Conservation (phyloP, 2,888 invertebrate species). For the Clistopyga incitator region DNA sequence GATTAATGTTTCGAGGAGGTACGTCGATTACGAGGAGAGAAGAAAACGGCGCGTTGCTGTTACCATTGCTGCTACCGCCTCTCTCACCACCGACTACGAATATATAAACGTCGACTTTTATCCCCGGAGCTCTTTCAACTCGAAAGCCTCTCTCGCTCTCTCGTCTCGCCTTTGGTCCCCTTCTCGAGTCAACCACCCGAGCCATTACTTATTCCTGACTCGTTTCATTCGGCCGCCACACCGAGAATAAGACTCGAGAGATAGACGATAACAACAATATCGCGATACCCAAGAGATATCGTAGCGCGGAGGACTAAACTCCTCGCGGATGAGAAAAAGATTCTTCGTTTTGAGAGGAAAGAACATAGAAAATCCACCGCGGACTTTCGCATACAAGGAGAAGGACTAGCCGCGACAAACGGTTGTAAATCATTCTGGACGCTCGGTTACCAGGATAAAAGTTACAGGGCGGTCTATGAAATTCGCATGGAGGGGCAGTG, state of each 20-base stretch:
- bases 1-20: slow-evolving; percentile 58
- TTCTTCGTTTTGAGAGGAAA: slow-evolving; percentile 7
- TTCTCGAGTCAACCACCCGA: slow-evolving; percentile 51
- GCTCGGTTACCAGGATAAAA: slow-evolving; percentile 49
- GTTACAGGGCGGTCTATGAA: slow-evolving; percentile 55
- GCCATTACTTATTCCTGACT: slow-evolving; percentile 65
- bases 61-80: background rate
- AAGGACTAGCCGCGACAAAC: slow-evolving; percentile 32
- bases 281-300: slow-evolving; percentile 29
- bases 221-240: slow-evolving; percentile 54
- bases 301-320: slow-evolving; percentile 18
- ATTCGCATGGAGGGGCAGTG: slow-evolving; percentile 52
- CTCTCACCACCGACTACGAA: slow-evolving; percentile 33
- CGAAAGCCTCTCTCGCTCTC: slow-evolving; percentile 39
- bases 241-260: slow-evolving; percentile 53
- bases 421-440: slow-evolving; percentile 58
- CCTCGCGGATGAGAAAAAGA: slow-evolving; percentile 36
- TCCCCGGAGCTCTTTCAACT: slow-evolving; percentile 56
- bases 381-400: background rate
- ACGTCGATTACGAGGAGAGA: slow-evolving; percentile 52
- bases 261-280: slow-evolving; percentile 54
- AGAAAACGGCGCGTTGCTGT: slow-evolving; percentile 13
- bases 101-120: slow-evolving; percentile 61
- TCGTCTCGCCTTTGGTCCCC: slow-evolving; percentile 4
- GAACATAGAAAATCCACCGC: background rate